Evolutionary conservation across 2,113 vertebrate species (phyloP), one percentile per base, ranked within the genome.

Genomic region (Cephalopholis sonnerati): DNA sequence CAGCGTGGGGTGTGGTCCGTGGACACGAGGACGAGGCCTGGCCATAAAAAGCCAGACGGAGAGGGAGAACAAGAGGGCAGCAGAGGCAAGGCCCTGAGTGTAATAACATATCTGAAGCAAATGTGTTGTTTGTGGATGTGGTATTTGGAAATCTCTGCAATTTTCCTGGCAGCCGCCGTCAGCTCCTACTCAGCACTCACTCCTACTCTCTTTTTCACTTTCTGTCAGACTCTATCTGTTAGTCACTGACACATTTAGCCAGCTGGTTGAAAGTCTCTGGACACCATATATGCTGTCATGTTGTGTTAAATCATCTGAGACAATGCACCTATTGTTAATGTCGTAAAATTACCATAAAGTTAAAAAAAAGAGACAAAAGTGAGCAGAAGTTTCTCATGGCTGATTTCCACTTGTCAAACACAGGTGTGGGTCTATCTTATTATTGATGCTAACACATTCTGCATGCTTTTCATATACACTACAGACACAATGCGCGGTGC

Each of bases 81-180:
- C 50, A 65, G 58, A 75, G 57, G 78, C 78, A 18, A 69, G 77
- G 59, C 77, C 57, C 53, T 44, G 64, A 88, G 79, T n/a, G 66
- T 79, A 91, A 89, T 87, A 85, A 82, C 89, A 89, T 77, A 89
- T 92, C 91, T 89, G 84, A 73, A 90, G 77, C 68, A 50, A 85
- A 75, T 71, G 83, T 90, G 81, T 78, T 93, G 92, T 92, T 94
- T 93, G 92, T 93, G 75, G 90, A 94, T 93, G 92, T 95, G 94
- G 93, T 92, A 77, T 90, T 87, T 95, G 92, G 93, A 93, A 92
- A 89, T 76, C 68, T 84, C 63, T 83, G 74, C 73, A 68, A 84
- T 91, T 94, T 94, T 94, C 92, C 94, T 93, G 94, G 91, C 89
- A 89, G 74, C 74, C 44, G 27, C 77, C 61, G 2, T 59, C 73